Percentiles rank a stretch among this genome's conserved stretches.
Conservation (phyloP, 1,140 invertebrate species). For the Panagrolaimus sp. region DNA sequence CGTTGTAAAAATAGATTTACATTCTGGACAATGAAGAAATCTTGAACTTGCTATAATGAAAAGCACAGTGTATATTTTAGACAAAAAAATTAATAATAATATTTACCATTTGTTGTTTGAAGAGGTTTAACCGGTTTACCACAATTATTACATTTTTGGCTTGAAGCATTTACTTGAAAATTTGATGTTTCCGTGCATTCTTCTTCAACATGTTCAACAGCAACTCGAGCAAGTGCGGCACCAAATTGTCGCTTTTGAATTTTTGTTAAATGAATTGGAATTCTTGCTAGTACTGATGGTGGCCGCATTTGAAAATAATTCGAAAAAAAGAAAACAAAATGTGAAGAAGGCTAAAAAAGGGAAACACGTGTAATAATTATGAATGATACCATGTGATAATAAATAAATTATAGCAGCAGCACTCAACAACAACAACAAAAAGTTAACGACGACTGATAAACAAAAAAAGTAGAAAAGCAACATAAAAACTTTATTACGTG, state of each 20-base stretch:
- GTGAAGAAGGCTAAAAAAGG: no score
- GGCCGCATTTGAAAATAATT: background rate
- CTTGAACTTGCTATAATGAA: conserved; percentile 29
- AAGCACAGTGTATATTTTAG: background rate
- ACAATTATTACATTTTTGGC: conserved; percentile 36
- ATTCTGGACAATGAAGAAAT: conserved; percentile 37
- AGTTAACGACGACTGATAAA: no score
- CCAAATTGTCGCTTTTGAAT: background rate
- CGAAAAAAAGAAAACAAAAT: no score
- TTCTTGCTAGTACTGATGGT: background rate
- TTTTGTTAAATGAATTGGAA: background rate
- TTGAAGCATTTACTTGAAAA: background rate
- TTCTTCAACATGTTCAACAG: background rate
- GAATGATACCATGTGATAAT: no score
- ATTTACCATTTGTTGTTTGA: conserved; percentile 27
- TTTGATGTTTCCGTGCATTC: background rate
- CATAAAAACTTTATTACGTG: no score
- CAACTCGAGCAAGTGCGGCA: background rate
- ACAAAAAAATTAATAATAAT: background rate
- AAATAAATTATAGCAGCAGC: no score
- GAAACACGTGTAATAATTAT: no score
- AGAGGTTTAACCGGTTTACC: conserved; percentile 30
- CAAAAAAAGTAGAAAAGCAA: no score
- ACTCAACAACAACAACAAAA: no score
- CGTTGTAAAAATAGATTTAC: conserved; percentile 31